Percentiles rank a stretch among this genome's conserved stretches.
Conservation (phyloP, 2,113 vertebrate species). For the Zingel zingel region DNA sequence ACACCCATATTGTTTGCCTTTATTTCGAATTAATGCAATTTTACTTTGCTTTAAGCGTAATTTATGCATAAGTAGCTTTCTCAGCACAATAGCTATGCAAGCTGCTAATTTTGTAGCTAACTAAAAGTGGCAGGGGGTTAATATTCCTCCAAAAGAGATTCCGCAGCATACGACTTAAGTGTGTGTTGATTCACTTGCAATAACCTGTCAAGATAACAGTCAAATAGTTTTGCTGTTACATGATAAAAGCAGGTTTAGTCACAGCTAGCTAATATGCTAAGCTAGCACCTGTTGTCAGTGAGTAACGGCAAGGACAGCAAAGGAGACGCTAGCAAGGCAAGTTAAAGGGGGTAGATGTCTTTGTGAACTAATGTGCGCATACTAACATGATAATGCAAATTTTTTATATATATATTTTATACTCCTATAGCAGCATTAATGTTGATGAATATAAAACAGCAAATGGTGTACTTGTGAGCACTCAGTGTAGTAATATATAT, state of each 20-base stretch:
- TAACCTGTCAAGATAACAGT: too few species aligned
- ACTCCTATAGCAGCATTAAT: not conserved
- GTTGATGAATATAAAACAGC: not conserved
- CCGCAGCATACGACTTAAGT: not conserved
- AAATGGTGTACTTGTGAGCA: too few species aligned
- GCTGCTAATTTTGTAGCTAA: not conserved
- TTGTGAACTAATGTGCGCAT: too few species aligned
- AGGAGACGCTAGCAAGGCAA: not conserved
- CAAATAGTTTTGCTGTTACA: too few species aligned
- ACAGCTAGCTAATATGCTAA: too few species aligned
- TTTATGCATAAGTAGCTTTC: too few species aligned
- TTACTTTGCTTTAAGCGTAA: too few species aligned
- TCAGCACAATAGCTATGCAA: not conserved
- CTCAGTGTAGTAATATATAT: not conserved
- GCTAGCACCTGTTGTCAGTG: too few species aligned
- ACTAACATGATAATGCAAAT: not conserved
- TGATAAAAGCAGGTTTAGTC: too few species aligned
- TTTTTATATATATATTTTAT: not conserved
- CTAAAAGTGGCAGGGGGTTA: not conserved
- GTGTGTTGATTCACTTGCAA: not conserved
- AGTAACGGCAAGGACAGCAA: too few species aligned
- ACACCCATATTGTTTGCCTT: not conserved
- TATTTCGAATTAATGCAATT: too few species aligned
- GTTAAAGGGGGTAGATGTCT: not conserved
- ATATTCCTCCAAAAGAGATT: not conserved